Evolutionary conservation across 2,113 vertebrate genomes (phyloP).

Genomic region (Colinus virginianus): DNA sequence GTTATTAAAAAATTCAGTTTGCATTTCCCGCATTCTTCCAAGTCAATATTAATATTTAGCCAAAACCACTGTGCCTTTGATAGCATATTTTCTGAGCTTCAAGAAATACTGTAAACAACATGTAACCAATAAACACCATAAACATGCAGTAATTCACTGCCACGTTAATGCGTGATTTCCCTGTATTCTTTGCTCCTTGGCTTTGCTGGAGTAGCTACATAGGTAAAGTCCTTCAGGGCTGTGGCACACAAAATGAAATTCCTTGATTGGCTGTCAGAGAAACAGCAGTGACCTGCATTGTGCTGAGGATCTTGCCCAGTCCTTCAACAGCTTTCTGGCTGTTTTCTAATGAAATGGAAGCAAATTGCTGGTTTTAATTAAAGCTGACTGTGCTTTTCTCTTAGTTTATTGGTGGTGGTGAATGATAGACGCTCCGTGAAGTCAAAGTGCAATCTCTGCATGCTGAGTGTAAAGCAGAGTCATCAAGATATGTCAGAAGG

Average conservation of each 20-base stretch:
- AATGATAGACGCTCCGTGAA: background rate
- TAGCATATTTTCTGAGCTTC: background rate
- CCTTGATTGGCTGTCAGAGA: background rate
- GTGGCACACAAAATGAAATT: background rate
- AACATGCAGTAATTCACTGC: background rate
- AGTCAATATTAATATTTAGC: background rate
- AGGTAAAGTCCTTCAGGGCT: background rate
- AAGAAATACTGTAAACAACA: background rate
- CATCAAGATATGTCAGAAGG: background rate
- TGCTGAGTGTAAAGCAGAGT: background rate
- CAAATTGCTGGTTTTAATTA: background rate
- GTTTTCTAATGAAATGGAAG: background rate
- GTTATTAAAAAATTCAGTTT: background rate
- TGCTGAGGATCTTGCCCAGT: background rate
- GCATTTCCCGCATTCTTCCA: background rate
- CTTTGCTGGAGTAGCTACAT: background rate
- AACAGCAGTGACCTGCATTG: background rate
- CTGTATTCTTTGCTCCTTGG: background rate
- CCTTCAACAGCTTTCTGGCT: background rate
- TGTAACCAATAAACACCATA: fast-evolving
- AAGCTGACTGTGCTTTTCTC: background rate
- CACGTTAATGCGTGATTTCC: background rate
- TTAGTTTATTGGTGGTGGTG: background rate
- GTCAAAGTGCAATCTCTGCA: background rate
- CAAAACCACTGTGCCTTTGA: background rate